These are phyloP conservation scores for Aphelinus certus DNA, from an alignment of 1,140 invertebrate species.

Conservation along the genomic window DNA sequence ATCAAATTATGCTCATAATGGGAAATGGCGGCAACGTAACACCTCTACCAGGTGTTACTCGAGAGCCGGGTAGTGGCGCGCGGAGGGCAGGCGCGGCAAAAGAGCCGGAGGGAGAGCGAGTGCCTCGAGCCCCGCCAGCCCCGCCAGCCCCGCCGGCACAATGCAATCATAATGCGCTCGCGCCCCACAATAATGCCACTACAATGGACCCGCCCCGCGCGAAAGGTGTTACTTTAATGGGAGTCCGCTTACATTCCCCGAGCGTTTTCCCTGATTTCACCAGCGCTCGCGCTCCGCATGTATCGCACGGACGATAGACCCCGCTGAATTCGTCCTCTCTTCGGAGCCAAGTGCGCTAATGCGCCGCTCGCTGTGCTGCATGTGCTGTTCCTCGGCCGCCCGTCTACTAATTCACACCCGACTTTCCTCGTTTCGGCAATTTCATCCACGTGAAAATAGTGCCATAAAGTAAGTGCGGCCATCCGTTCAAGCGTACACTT, in stretches of 20 bases:
- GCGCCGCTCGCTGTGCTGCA: too few species aligned
- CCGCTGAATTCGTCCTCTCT: neutral
- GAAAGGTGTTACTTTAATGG: constrained; percentile 66
- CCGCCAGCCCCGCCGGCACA: constrained; percentile 34
- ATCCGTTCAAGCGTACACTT: too few species aligned
- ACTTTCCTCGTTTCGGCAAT: too few species aligned
- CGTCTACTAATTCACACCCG: too few species aligned
- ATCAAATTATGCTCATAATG: constrained; percentile 67
- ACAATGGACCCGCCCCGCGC: constrained; percentile 57
- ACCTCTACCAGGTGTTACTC: constrained; percentile 63
- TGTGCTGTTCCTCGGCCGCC: too few species aligned
- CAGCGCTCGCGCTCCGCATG: constrained; percentile 33
- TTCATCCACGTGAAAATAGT: too few species aligned
- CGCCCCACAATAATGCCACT: constrained; percentile 58
- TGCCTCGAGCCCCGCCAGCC: constrained; percentile 34
- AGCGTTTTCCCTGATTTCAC: constrained; percentile 48
- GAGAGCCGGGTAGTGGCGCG: neutral
- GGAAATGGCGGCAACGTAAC: constrained; percentile 66
- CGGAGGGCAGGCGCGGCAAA: neutral
- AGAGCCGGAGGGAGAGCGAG: constrained; percentile 44
- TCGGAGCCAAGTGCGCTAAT: neutral
- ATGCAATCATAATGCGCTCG: constrained; percentile 60
- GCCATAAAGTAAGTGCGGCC: too few species aligned
- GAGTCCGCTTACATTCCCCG: constrained; percentile 58
- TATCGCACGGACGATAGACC: constrained; percentile 3